Base-by-base conservation (phyloP, 2,113 vertebrate species). In the Elephantulus edwardii region DNA sequence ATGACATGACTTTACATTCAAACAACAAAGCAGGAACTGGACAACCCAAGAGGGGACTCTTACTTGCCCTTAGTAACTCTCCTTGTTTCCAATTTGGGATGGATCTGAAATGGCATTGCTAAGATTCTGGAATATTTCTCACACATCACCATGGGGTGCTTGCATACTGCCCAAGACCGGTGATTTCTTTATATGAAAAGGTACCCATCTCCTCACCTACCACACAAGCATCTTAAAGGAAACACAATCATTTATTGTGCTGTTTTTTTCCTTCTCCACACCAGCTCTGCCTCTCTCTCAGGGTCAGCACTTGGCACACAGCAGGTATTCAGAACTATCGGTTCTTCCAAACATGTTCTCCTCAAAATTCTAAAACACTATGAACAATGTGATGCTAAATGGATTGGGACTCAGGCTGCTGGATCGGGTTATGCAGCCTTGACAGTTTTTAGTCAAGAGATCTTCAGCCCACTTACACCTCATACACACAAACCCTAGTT, bases 241-340 rank as follows among this genome's bases (percentile, higher is more conserved):
- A 86, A 82, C 38, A 60, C 17, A 80, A 54, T 44, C 16, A 70
- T 46, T 72, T 33, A 20, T 62, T 38, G 44, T 11, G n/a, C 12
- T 9, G n/a, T n/a, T 46, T 42, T 84, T 56, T 14, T 14, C 12
- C 54, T 8, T 83, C 11, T 85, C 83, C 10, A 85, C 48, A 28
- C 30, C 71, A 83, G 66, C 44, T 28, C 17, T 12, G 52, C 44
- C 52, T 26, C 5, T 40, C 42, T 17, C 2, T 24, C 9, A 38
- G 2, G 75, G 24, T 60, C 68, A 83, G 60, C 30, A 17, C 68
- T 71, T 20, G 42, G 17, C 8, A 78, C 11, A 79, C 1, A 75
- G 62, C 35, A 56, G 50, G 50, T 42, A 86, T 56, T 92, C 20
- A 82, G 40, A 93, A 95, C 75, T 74, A 56, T 66, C 86, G 70